A percentile compares a stretch with the other conserved stretches of the same genome.
phyloP scores from a whole-genome alignment of 2,888 invertebrate species.

The Cheilosia grossa region DNA sequence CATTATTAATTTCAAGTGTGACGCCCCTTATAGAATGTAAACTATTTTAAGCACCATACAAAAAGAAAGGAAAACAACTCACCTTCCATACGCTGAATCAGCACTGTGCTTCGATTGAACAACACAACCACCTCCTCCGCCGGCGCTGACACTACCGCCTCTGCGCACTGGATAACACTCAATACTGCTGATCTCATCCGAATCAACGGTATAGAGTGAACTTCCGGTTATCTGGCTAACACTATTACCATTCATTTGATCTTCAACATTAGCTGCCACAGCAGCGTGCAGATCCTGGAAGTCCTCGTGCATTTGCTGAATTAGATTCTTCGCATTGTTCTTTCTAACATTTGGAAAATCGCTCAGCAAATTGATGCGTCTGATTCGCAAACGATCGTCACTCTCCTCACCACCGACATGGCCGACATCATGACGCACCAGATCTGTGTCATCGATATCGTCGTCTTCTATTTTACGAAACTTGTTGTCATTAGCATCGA shows the following conservation, averaged over 20 bases:
- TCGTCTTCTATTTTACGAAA: conserved; percentile 81
- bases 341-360: conserved; percentile 80
- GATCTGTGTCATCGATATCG: conserved; percentile 74
- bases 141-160: conserved; percentile 75
- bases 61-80: conserved; percentile 82
- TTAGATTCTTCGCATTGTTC: conserved; percentile 81
- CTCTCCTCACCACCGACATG: conserved; percentile 54
- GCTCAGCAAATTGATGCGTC: conserved; percentile 59
- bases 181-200: conserved; percentile 82
- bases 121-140: conserved; percentile 73
- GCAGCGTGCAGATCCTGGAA: conserved; percentile 79
- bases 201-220: conserved; percentile 77
- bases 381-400: conserved; percentile 48
- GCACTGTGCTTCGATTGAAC: conserved; percentile 83
- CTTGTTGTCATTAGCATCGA: conserved; percentile 80
- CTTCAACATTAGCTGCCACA: conserved; percentile 43
- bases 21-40: conserved; percentile 5
- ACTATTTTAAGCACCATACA: conserved; percentile 32
- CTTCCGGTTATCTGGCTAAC: conserved; percentile 52
- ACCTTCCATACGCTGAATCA: conserved; percentile 95
- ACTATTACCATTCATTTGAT: conserved; percentile 47
- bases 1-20: conserved; percentile 42
- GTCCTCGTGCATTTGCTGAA: conserved; percentile 80
- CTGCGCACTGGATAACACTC: conserved; percentile 80
- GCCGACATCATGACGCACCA: conserved; percentile 53